These are phyloP conservation scores for Microplitis mediator DNA, from an alignment of 1,140 invertebrate genomes.

Conservation along the genomic window DNA sequence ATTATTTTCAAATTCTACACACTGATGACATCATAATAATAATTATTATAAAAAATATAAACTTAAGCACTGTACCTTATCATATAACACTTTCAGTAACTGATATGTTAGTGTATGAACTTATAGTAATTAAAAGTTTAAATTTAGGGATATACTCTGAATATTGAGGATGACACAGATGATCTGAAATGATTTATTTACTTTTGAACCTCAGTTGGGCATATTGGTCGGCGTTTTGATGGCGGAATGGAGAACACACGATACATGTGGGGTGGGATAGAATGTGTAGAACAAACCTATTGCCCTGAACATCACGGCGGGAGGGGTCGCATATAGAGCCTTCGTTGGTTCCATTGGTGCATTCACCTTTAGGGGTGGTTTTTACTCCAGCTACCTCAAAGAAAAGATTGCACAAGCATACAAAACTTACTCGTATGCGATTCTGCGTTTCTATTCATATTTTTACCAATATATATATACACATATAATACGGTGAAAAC, in stretches of 20 bases:
- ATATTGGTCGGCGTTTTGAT: constrained; percentile 9
- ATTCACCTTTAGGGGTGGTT: constrained; percentile 55
- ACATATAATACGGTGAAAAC: constrained; percentile 31
- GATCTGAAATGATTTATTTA: constrained; percentile 1
- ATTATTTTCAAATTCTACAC: no score
- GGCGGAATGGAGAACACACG: constrained; percentile 2
- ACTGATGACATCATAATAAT: no score
- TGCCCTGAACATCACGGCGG: constrained; percentile 29
- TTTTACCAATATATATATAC: constrained; percentile 5
- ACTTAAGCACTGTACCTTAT: no score
- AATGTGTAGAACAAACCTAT: constrained; percentile 9
- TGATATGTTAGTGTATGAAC: no score
- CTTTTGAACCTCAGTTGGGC: neutral
- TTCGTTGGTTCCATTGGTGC: constrained; percentile 48
- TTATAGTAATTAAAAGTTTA: neutral
- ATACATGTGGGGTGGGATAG: neutral
- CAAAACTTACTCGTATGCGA: constrained; percentile 38
- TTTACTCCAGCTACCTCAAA: constrained; percentile 52
- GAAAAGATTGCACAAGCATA: constrained; percentile 50
- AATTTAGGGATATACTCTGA: neutral
- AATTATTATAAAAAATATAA: no score
- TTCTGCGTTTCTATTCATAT: neutral
- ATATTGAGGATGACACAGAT: neutral
- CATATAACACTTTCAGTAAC: no score
- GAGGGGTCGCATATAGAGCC: constrained; percentile 29